Base-by-base conservation (phyloP, 2,113 vertebrate species). In the Ciconia stormi region DNA sequence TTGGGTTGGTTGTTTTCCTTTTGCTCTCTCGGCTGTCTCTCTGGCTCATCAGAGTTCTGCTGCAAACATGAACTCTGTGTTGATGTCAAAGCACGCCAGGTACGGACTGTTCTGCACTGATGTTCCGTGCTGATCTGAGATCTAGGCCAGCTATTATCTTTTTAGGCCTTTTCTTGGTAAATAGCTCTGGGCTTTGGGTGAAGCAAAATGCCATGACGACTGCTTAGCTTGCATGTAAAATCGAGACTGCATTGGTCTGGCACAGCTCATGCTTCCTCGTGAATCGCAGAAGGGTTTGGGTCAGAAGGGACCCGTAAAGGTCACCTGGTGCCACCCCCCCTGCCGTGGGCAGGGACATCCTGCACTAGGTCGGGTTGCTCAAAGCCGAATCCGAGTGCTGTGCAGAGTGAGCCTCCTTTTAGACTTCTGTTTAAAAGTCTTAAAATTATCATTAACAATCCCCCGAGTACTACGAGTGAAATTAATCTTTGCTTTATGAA, bases 251-350 rank as follows among this genome's bases (percentile, higher is more conserved):
- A 1, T 40, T 16, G 58, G 22, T 29, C 38, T 89, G 80, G 50
- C 46, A 59, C 26, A 7, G 58, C 47, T 78, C 16, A 2, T 0
- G 10, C n/a, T 67, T 62, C 65, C 47, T 61, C 1, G 1, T n/a
- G 49, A 46, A 38, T n/a, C 29, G 25, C 7, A 21, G 58, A 27
- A 53, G 56, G 10, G 62, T 93, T 83, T 29, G 40, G 58, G 72
- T 74, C 5, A 5, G 44, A 59, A 71, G 42, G 49, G 87, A 58
- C 47, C 19, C 1, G 12, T 32, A 12, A 82, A 78, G 46, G 74
- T 29, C 80, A 71, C 4, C 26, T 47, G 59, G 55, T 85, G 65
- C 58, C 53, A 18, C 25, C 62, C 49, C 62, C 49, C 29, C 29
- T 38, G 56, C 76, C 4, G 3, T 53, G 67, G 69, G 59, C 53